Conservation (phyloP, 2,888 invertebrate genomes). For the Blomia tropicalis region DNA sequence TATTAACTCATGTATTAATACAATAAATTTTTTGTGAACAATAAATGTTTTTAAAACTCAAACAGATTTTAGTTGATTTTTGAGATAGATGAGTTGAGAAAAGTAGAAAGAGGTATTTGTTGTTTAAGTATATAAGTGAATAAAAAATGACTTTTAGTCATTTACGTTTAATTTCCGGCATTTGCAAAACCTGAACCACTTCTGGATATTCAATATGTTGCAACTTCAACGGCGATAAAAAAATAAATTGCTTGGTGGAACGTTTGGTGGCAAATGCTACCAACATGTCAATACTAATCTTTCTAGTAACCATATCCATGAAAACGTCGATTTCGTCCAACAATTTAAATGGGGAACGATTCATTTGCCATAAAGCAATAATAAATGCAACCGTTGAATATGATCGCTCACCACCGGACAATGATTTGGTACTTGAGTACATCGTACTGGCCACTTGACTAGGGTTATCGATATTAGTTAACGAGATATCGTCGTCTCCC, state of each 20-base stretch:
- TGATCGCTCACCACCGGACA: slow-evolving; percentile 89
- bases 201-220: slow-evolving; percentile 20
- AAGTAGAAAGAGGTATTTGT: too few species aligned
- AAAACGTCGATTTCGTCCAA: slow-evolving; percentile 94
- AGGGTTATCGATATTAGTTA: background rate
- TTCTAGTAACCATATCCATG: slow-evolving; percentile 74
- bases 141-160: background rate
- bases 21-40: too few species aligned
- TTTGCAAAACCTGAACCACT: slow-evolving; percentile 15
- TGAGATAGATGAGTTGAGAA: too few species aligned
- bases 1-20: too few species aligned
- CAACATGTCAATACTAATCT: slow-evolving; percentile 59
- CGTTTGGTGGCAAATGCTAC: slow-evolving; percentile 54
- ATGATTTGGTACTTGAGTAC: slow-evolving; percentile 38
- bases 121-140: background rate
- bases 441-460: background rate
- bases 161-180: slow-evolving; percentile 19
- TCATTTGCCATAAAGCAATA: slow-evolving; percentile 78
- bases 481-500: background rate
- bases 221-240: slow-evolving; percentile 61
- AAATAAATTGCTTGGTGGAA: slow-evolving; percentile 55
- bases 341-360: slow-evolving; percentile 78
- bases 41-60: too few species aligned
- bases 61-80: too few species aligned
- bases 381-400: slow-evolving; percentile 88